Evolutionary conservation across 2,113 vertebrate species (phyloP).

Genomic region (Centropus unirufus): DNA sequence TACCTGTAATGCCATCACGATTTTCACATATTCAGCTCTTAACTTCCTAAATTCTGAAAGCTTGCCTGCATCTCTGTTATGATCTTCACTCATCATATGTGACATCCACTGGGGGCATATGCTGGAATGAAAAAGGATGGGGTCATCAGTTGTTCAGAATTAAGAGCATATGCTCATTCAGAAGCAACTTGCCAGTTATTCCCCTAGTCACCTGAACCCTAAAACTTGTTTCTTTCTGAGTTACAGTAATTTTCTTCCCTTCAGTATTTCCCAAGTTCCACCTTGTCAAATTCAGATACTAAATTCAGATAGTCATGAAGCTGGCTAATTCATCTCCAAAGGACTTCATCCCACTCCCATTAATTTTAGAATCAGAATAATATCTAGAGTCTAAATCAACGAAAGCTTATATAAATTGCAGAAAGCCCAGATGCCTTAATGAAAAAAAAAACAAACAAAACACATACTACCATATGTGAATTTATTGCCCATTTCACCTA

Average conservation of each 20-base stretch:
- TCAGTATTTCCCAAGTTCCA: not conserved
- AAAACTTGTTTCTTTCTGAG: not conserved
- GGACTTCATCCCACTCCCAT: not conserved
- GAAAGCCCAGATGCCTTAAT: not conserved
- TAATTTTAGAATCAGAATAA: not conserved
- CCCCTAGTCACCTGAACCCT: not conserved
- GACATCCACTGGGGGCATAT: not conserved
- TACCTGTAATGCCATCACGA: not conserved
- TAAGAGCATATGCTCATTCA: not conserved
- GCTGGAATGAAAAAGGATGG: not conserved
- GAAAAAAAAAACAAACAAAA: no score
- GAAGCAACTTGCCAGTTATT: not conserved
- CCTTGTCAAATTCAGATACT: not conserved
- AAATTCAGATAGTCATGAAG: not conserved
- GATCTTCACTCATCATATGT: not conserved
- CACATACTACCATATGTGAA: not conserved
- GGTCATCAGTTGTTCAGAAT: not conserved
- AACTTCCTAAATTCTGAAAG: not conserved
- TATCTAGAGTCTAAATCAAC: not conserved
- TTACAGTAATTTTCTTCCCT: not conserved
- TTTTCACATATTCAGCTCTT: not conserved
- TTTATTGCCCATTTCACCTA: not conserved
- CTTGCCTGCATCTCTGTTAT: not conserved
- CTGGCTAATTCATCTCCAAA: not conserved
- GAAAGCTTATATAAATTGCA: not conserved